Conservation (phyloP, 2,113 vertebrate genomes). For the Ploceus nigricollis region DNA sequence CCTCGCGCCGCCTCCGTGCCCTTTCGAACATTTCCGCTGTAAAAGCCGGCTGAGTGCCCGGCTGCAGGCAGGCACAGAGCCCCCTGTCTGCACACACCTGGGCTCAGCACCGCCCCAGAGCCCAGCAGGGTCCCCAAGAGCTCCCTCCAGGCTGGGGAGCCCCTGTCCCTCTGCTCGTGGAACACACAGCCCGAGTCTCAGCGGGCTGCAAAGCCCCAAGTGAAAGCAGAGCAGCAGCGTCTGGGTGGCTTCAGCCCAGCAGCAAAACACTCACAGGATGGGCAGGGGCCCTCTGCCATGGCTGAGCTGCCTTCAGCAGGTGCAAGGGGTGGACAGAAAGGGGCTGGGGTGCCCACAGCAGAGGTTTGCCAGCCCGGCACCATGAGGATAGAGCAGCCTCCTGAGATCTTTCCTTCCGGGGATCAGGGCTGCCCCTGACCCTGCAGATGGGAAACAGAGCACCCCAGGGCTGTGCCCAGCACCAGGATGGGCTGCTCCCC, state of each 20-base stretch:
- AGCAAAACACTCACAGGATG: accelerated
- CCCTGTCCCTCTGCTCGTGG: accelerated
- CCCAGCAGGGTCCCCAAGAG: accelerated
- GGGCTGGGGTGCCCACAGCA: accelerated
- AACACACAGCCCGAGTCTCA: accelerated
- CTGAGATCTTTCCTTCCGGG: neutral
- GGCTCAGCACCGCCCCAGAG: neutral
- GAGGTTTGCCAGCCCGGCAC: neutral
- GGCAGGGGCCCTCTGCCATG: accelerated
- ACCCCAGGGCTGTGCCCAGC: neutral
- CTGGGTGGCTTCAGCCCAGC: neutral
- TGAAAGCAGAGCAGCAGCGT: neutral
- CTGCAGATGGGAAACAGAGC: neutral
- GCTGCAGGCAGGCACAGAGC: neutral
- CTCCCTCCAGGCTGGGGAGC: neutral
- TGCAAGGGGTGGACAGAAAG: neutral
- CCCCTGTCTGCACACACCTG: neutral
- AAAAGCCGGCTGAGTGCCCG: accelerated
- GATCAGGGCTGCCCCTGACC: neutral
- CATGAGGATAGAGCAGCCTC: neutral
- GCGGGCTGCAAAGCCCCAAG: neutral
- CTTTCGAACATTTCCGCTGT: neutral
- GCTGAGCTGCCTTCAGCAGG: neutral
- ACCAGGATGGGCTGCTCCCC: neutral
- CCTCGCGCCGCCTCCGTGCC: accelerated